Evolutionary conservation across 2,888 invertebrate genomes (phyloP).

Genomic region (Drosophila borealis): DNA sequence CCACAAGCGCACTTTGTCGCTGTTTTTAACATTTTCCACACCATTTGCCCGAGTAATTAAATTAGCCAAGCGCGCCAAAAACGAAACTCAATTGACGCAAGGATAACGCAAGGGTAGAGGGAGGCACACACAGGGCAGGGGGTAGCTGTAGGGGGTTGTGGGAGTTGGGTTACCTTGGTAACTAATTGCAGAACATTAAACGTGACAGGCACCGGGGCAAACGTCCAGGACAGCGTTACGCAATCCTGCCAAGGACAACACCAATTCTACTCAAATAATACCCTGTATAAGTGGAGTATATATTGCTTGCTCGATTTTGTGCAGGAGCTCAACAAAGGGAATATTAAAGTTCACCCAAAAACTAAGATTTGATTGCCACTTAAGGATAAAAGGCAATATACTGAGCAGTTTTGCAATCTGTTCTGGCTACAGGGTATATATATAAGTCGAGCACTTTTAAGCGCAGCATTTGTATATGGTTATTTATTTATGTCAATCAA

Average conservation of each 20-base stretch:
- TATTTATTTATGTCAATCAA: no score
- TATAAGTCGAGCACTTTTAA: no score
- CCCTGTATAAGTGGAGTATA: slow-evolving; percentile 14
- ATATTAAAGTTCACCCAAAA: no score
- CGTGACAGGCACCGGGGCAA: slow-evolving; percentile 29
- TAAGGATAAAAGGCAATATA: no score
- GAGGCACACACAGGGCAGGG: not conserved
- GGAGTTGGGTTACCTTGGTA: slow-evolving; percentile 62
- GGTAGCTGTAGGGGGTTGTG: slow-evolving; percentile 2
- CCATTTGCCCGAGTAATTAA: slow-evolving; percentile 62
- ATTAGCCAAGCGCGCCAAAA: slow-evolving; percentile 55
- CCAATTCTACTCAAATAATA: slow-evolving; percentile 19
- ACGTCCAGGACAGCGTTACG: slow-evolving; percentile 25
- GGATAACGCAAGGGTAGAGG: slow-evolving; percentile 39
- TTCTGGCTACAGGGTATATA: no score
- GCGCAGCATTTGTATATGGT: no score
- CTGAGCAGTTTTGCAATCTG: no score
- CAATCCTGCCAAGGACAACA: slow-evolving; percentile 42
- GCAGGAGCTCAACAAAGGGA: no score
- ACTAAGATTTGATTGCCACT: no score
- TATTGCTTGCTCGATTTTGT: no score
- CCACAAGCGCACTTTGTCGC: slow-evolving; percentile 26
- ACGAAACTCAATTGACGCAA: slow-evolving; percentile 62
- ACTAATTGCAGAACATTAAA: slow-evolving; percentile 52
- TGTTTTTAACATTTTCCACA: slow-evolving; percentile 48